phyloP scores from a whole-genome alignment of 2,113 vertebrate genomes.

The Notechis scutatus region DNA sequence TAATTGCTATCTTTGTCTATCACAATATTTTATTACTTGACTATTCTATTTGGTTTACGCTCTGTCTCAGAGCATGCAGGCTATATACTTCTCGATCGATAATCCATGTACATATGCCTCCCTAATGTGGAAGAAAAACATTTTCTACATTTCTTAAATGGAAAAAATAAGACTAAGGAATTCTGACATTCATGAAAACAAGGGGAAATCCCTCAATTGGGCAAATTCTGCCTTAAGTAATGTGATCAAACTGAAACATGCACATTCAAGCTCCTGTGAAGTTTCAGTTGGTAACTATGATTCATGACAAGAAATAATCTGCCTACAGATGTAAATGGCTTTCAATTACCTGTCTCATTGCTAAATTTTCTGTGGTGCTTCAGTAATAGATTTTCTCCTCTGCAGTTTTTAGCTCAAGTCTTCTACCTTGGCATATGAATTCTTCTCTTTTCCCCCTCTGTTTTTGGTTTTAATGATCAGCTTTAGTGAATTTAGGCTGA shows the following conservation, averaged over 20 bases:
- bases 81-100: not conserved
- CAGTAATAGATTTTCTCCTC: slow-evolving; percentile 20
- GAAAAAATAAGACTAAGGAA: not conserved
- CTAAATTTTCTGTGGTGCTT: slow-evolving; percentile 24
- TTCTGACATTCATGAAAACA: slow-evolving; percentile 15
- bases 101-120: accelerated
- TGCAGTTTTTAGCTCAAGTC: not conserved
- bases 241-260: slow-evolving; percentile 24
- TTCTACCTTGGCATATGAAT: slow-evolving; percentile 3
- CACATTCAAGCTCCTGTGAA: slow-evolving; percentile 28
- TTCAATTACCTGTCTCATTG: slow-evolving; percentile 22
- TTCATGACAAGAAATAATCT: slow-evolving; percentile 31
- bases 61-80: not conserved
- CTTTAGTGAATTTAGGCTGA: not conserved
- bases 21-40: not conserved
- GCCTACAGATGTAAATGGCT: slow-evolving; percentile 36
- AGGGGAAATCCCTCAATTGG: slow-evolving; percentile 5
- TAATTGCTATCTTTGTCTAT: not conserved
- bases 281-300: slow-evolving; percentile 55
- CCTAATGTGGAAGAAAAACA: accelerated
- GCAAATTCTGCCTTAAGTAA: not conserved
- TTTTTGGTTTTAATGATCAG: slow-evolving; percentile 17
- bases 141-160: not conserved
- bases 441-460: not conserved
- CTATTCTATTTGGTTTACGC: not conserved